Percentiles rank a stretch among this genome's conserved stretches.
Evolutionary conservation across 2,888 invertebrate genomes (phyloP).

Genomic region (Chorisops tibialis): DNA sequence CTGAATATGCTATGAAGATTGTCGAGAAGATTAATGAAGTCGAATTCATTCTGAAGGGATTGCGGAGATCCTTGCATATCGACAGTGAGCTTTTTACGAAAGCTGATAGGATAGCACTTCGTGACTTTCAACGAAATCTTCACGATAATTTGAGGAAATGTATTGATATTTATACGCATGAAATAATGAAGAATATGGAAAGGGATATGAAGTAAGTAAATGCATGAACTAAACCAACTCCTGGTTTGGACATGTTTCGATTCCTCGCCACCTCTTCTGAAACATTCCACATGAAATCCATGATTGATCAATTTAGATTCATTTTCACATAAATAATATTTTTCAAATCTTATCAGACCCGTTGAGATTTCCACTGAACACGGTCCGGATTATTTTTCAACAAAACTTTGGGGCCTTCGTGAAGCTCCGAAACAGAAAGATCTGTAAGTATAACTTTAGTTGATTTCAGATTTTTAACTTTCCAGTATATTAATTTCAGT

Average conservation of each 20-base stretch:
- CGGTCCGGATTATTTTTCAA: no score
- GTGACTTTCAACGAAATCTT: neutral
- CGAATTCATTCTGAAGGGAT: neutral
- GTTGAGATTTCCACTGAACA: no score
- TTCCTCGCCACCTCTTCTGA: no score
- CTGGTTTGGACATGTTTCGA: no score
- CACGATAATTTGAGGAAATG: neutral
- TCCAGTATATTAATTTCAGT: neutral
- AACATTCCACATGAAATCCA: no score
- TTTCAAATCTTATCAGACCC: no score
- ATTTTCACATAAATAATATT: no score
- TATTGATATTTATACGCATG: neutral
- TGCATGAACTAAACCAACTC: no score
- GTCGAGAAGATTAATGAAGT: neutral
- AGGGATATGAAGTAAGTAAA: slow-evolving; percentile 14
- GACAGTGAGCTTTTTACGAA: neutral
- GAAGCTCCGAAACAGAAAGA: no score
- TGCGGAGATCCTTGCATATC: neutral
- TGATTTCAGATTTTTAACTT: neutral
- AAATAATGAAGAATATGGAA: slow-evolving; percentile 5
- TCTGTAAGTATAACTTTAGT: no score
- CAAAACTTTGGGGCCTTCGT: no score
- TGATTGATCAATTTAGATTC: no score
- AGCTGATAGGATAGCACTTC: neutral
- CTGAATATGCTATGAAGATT: neutral